Evolutionary conservation across 92 coral and sea anemone genomes (phyloP), one percentile per base, ranked within the genome.

Genomic region (Isaurus tuberculatus): DNA sequence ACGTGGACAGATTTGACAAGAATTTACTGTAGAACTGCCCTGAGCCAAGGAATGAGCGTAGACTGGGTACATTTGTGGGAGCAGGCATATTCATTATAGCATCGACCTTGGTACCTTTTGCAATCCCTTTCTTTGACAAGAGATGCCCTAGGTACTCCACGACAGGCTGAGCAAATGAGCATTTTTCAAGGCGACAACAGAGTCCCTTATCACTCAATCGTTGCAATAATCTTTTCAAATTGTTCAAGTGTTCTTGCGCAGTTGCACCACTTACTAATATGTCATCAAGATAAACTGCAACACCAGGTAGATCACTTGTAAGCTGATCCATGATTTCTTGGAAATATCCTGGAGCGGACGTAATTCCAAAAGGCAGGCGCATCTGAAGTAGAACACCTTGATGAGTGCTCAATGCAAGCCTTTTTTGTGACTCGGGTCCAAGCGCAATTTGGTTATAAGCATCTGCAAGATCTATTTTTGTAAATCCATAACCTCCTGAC

Each of bases 391-490:
- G 65, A 57, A 0, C 65, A 20, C 65, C 65, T 57, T 57, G 65
- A 57, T 57, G 29, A 57, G 65, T 57, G 26, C 65, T 57, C 29
- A 57, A 20, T 57, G 65, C 65, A n/a, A 57, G 65, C 26, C 55
- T 57, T 57, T 57, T 57, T 57, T 57, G 65, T 57, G 30, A 57
- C 65, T 57, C 65, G 9, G 65, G 29, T 57, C 65, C 65, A n/a
- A 57, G 65, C n/a, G 65, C 65, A 57, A 57, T 57, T 57, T 57
- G 65, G 29, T 57, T 57, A 57, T 0, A 57, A n/a, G 26, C 65
- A 61, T 85, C 74, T 17, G 86, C 86, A 32, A 85, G 88, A 30
- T 85, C 88, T 31, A 85, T 80, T 65, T 81, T 85, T 26, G 86
- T 25, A 36, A 80, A 85, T 19, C 86, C 63, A 43, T 79, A 61